Evolutionary conservation across 37 sponge, comb jelly and placozoan genomes (phyloP).

Genomic region (Cliona cf. orientalis): DNA sequence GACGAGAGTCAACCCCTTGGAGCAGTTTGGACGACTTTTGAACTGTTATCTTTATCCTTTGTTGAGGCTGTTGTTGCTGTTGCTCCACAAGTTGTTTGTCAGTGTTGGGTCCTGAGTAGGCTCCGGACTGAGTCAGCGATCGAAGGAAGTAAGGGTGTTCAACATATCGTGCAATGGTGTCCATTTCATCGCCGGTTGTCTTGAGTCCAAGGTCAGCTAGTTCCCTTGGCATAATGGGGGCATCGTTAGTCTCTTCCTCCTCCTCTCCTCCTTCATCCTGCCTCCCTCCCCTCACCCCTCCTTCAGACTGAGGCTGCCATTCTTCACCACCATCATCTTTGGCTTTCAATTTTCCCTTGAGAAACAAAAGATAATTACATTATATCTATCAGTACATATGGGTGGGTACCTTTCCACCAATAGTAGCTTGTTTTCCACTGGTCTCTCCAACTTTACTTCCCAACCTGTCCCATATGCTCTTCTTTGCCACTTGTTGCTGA

Average conservation of each 20-base stretch:
- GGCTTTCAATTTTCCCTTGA: too few species aligned
- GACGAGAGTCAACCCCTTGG: background rate
- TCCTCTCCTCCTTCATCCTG: slow-evolving; percentile 63
- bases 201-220: slow-evolving; percentile 18
- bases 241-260: background rate
- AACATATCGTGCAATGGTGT: slow-evolving; percentile 57
- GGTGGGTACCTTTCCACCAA: background rate
- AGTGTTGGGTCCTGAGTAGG: background rate
- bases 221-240: background rate
- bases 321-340: slow-evolving; percentile 22
- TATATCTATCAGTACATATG: background rate
- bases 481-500: background rate
- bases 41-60: background rate
- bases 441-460: background rate
- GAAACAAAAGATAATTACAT: background rate
- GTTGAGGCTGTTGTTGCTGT: background rate
- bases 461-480: slow-evolving; percentile 1
- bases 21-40: too few species aligned
- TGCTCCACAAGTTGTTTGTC: background rate
- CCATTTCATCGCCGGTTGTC: slow-evolving; percentile 51
- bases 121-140: slow-evolving; percentile 42
- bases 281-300: slow-evolving; percentile 6
- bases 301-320: slow-evolving; percentile 1
- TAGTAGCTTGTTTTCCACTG: background rate
- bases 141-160: slow-evolving; percentile 63